These are phyloP conservation scores for Sinocyclocheilus anshuiensis DNA, from an alignment of 2,113 vertebrate genomes.

Conservation along the genomic window DNA sequence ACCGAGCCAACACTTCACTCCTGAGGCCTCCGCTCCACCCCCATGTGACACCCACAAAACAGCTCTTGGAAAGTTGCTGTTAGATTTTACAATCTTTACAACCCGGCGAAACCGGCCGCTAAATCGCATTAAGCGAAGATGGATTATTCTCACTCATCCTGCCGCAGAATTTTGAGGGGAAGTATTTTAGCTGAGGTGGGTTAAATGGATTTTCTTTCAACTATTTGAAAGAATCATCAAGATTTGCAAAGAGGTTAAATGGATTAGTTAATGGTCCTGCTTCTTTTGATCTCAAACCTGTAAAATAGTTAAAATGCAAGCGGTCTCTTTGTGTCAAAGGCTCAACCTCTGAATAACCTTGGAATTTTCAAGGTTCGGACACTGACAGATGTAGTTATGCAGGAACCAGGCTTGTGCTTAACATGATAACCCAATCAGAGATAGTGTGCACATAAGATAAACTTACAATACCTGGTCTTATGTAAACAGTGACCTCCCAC, in stretches of 20 bases:
- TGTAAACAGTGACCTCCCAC: not conserved
- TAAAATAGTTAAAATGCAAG: not conserved
- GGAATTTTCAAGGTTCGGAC: not conserved
- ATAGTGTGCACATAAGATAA: not conserved
- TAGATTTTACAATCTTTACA: constrained; percentile 16
- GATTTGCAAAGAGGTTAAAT: not conserved
- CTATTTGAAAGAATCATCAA: not conserved
- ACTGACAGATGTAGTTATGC: not conserved
- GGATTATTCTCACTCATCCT: not conserved
- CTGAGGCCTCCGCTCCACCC: constrained; percentile 41
- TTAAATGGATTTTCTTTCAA: constrained; percentile 13
- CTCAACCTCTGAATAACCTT: constrained; percentile 17
- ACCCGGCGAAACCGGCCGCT: not conserved
- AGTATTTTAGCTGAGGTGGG: not conserved
- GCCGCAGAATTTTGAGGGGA: not conserved
- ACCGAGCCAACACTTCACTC: constrained; percentile 40
- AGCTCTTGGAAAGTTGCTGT: constrained; percentile 23
- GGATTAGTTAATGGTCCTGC: not conserved
- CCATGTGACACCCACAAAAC: constrained; percentile 43
- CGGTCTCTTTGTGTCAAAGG: not conserved
- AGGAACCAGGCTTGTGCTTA: not conserved
- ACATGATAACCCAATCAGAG: constrained; percentile 6
- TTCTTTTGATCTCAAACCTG: not conserved
- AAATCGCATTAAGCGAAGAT: not conserved
- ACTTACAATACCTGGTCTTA: not conserved